A percentile compares a stretch with the other conserved stretches of the same genome.
Conservation (phyloP, 1,140 invertebrate species). For the Trachelipus rathkii region DNA sequence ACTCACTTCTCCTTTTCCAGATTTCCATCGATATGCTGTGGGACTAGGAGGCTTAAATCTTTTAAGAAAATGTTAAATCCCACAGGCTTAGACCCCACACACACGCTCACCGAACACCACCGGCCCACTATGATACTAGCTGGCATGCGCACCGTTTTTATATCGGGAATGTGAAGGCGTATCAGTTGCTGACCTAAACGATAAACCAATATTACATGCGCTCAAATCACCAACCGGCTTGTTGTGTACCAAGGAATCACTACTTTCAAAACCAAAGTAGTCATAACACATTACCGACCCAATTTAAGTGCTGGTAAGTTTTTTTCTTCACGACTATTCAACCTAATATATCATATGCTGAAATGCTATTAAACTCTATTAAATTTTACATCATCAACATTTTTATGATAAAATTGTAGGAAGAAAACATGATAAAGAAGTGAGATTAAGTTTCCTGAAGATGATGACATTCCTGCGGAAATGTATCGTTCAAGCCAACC, state of each 20-base stretch:
- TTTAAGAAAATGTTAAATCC: no score
- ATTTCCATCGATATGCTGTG: constrained; percentile 67
- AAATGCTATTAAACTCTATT: no score
- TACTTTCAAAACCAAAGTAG: constrained; percentile 44
- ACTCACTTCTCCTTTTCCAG: constrained; percentile 59
- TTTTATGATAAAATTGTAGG: constrained; percentile 20
- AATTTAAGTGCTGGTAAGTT: constrained; percentile 52
- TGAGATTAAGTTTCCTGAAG: constrained; percentile 34
- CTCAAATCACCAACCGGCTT: constrained; percentile 68
- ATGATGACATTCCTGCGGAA: constrained; percentile 61
- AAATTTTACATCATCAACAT: no score
- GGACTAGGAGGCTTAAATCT: no score
- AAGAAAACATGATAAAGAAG: constrained; percentile 42
- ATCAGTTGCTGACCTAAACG: constrained; percentile 65
- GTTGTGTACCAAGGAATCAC: constrained; percentile 57
- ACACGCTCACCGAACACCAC: constrained; percentile 69
- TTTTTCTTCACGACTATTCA: no score
- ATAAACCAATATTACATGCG: no score
- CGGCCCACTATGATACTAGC: no score
- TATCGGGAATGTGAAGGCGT: constrained; percentile 69
- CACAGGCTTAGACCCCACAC: constrained; percentile 55
- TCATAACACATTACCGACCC: constrained; percentile 56
- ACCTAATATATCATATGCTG: no score
- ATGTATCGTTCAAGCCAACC: constrained; percentile 87
- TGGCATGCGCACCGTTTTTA: no score